Conservation (phyloP, 2,888 invertebrate genomes). For the Nomada fucata region DNA sequence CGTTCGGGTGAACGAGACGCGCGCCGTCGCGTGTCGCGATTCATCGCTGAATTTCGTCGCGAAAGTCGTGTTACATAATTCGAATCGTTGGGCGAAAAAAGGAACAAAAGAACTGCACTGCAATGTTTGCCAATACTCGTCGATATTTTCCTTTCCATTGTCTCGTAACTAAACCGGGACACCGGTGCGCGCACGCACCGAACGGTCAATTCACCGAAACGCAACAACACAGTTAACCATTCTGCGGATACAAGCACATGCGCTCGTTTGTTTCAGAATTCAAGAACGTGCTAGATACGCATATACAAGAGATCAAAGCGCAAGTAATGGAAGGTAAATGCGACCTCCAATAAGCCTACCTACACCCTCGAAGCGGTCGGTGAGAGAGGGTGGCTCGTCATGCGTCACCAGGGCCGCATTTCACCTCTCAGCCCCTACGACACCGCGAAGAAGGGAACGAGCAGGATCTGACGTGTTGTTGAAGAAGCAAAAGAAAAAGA, state of each 20-base stretch:
- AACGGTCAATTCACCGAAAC: not conserved
- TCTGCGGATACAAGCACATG: not conserved
- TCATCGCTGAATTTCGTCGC: constrained; percentile 23
- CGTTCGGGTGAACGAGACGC: constrained; percentile 60
- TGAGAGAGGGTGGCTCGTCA: constrained; percentile 68
- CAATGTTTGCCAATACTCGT: not conserved
- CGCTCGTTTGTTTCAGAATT: constrained; percentile 90
- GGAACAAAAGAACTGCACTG: constrained; percentile 6
- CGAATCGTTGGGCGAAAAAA: not conserved
- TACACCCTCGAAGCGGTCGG: constrained; percentile 71
- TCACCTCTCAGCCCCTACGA: constrained; percentile 72
- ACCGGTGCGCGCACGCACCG: not conserved
- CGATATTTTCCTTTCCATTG: not conserved
- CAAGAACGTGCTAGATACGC: constrained; percentile 98
- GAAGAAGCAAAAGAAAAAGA: constrained; percentile 57
- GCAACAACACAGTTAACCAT: not conserved
- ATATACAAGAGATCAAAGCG: constrained; percentile 98
- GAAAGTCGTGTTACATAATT: constrained; percentile 29
- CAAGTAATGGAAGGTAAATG: constrained; percentile 97
- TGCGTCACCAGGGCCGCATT: constrained; percentile 74
- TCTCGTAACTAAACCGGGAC: constrained; percentile 15
- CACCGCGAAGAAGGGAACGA: constrained; percentile 64
- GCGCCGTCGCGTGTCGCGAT: constrained; percentile 12
- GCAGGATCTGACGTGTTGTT: constrained; percentile 51
- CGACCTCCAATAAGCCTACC: constrained; percentile 94